phyloP scores from a whole-genome alignment of 1,140 invertebrate species.

The Cotesia glomerata region DNA sequence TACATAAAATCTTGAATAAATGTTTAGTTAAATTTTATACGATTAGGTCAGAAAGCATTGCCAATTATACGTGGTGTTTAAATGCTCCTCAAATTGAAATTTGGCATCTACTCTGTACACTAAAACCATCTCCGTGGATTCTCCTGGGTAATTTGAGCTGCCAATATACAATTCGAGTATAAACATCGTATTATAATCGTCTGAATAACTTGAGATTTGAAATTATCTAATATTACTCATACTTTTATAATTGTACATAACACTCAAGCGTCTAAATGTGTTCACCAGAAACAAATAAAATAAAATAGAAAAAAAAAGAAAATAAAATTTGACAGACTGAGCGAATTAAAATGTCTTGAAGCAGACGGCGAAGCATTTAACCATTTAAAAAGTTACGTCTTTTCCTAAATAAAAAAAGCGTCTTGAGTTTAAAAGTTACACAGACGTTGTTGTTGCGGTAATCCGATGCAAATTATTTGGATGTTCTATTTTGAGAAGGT shows the following conservation, averaged over 20 bases:
- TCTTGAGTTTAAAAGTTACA: slow-evolving; percentile 21
- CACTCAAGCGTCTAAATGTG: too few species aligned
- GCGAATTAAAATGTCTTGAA: not conserved
- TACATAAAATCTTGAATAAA: slow-evolving; percentile 45
- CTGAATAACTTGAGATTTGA: too few species aligned
- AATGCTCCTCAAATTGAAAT: slow-evolving; percentile 33
- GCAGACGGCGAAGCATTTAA: not conserved
- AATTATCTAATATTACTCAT: too few species aligned
- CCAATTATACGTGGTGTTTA: slow-evolving; percentile 50
- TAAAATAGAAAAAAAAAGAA: too few species aligned
- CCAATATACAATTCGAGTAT: slow-evolving; percentile 18
- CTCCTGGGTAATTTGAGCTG: slow-evolving; percentile 54
- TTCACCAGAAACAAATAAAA: too few species aligned
- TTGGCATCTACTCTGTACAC: slow-evolving; percentile 15
- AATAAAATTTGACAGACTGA: too few species aligned
- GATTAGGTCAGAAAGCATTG: slow-evolving; percentile 58
- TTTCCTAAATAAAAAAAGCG: slow-evolving; percentile 13
- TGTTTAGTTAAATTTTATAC: slow-evolving; percentile 53
- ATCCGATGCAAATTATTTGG: slow-evolving; percentile 65
- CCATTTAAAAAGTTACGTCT: not conserved
- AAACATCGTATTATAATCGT: not conserved
- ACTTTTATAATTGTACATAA: too few species aligned
- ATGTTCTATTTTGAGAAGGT: slow-evolving; percentile 65
- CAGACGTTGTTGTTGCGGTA: slow-evolving; percentile 53
- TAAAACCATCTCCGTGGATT: slow-evolving; percentile 8